Conservation (phyloP, 30 jellyfish, hydroid and myxozoan genomes). For the Aurelia sp. region DNA sequence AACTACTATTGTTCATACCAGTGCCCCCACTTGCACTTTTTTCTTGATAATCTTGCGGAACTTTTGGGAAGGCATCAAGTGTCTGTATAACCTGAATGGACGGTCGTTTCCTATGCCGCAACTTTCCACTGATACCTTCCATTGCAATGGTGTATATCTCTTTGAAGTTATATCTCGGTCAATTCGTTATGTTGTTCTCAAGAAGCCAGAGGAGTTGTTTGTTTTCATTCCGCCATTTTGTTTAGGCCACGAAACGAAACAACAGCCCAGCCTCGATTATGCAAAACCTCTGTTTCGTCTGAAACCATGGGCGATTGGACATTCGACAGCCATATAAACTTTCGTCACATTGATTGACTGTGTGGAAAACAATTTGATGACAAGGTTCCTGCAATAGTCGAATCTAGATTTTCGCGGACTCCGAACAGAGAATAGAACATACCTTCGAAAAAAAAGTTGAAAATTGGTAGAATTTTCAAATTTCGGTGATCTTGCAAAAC, state of each 20-base stretch:
- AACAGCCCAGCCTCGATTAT: not conserved
- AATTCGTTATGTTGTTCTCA: not conserved
- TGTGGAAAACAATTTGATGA: too few relatives aligned
- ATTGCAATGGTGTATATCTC: conserved; percentile 1
- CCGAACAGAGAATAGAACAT: too few relatives aligned
- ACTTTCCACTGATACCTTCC: conserved; percentile 75
- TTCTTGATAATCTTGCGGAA: conserved; percentile 96
- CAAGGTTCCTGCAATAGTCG: too few relatives aligned
- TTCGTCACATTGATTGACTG: too few relatives aligned
- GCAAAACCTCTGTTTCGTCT: too few relatives aligned
- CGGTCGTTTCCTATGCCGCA: conserved; percentile 84
- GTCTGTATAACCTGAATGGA: conserved; percentile 79
- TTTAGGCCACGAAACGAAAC: conserved; percentile 42
- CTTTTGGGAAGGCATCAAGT: conserved; percentile 98
- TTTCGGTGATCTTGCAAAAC: too few relatives aligned
- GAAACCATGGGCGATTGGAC: too few relatives aligned
- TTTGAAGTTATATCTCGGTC: not conserved
- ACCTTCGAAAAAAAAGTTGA: too few relatives aligned
- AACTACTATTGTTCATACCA: conserved; percentile 24
- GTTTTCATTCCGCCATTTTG: conserved; percentile 23
- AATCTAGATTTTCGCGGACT: too few relatives aligned
- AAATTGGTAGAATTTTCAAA: too few relatives aligned
- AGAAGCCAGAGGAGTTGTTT: not conserved
- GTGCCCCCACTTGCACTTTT: conserved; percentile 99
- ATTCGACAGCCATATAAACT: too few relatives aligned